A percentile compares a stretch with the other conserved stretches of the same genome.
phyloP scores from a whole-genome alignment of 2,888 invertebrate genomes.

The Stenodema calcarata region DNA sequence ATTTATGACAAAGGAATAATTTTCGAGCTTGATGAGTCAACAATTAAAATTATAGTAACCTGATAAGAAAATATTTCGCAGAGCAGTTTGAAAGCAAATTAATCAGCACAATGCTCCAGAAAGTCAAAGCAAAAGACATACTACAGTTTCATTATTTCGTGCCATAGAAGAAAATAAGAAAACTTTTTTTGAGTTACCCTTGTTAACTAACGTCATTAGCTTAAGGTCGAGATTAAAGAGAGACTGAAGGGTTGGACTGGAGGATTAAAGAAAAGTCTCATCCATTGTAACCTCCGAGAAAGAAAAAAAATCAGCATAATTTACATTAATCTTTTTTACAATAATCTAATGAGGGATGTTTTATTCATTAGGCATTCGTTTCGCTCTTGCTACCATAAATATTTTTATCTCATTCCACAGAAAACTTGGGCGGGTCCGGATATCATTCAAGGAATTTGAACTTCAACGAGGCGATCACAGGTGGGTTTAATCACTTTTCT shows the following conservation, averaged over 20 bases:
- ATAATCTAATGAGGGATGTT: neutral
- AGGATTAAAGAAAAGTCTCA: neutral
- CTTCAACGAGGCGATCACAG: constrained; percentile 80
- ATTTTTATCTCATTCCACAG: constrained; percentile 65
- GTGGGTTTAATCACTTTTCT: no score
- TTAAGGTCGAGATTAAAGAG: neutral
- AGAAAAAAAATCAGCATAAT: neutral
- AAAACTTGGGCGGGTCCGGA: constrained; percentile 73
- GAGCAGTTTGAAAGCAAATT: neutral
- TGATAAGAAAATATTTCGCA: no score
- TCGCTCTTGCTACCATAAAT: neutral
- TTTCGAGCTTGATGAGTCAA: no score
- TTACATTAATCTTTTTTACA: neutral
- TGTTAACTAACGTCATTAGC: neutral
- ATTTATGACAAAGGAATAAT: no score
- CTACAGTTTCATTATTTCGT: neutral
- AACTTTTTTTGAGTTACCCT: neutral
- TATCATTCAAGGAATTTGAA: constrained; percentile 81
- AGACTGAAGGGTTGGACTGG: neutral
- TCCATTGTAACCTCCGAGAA: neutral
- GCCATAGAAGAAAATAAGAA: neutral
- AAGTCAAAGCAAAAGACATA: neutral
- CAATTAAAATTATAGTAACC: no score
- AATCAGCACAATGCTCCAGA: neutral
- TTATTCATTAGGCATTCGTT: neutral